Evolutionary conservation across 1,140 invertebrate genomes (phyloP), one percentile per base, ranked within the genome.

Genomic region (Marisa cornuarietis): DNA sequence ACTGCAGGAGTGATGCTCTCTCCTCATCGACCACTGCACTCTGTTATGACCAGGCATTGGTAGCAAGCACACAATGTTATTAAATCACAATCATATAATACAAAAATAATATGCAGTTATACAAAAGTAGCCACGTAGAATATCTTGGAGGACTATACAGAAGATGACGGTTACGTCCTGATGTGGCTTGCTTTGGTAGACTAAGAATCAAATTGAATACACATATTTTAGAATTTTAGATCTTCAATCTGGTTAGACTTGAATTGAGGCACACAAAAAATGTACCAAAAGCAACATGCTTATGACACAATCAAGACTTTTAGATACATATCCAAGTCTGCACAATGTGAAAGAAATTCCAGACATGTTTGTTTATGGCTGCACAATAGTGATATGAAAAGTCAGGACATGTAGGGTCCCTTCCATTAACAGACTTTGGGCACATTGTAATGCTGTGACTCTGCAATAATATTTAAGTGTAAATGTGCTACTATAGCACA

Each of bases 1-100:
- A 66, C 52, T 82, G 72, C 52, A 87, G 73, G 79, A 82, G 83
- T 5, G 80, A 52, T 10, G 85, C 84, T 78, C 80, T 83, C n/a
- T 79, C 78, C 49, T 87, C 85, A 82, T 87, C 85, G 65, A 83
- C 80, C 31, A 81, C 79, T 14, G 82, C 82, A 81, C 81, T 85
- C 81, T 84, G 80, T 73, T 74, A 83, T 74, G 51, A 62, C 42
- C 49, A 69, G n/a, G n/a, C 52, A 69, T 6, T 10, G 58, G 8
- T 49, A 9, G 42, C 10, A 71, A 22, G 20, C 42, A 22, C 13
- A 80, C 52, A 71, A 71, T 11, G 24, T 22, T 66, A 76, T 13
- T 61, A 31, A 62, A 20, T 20, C 20, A 49, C n/a, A 24, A 16
- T 61, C n/a, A 81, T 49, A 26, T 51, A 49, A 61, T 62, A 72